These are phyloP conservation scores for Lithosia quadra DNA, from an alignment of 2,888 invertebrate genomes.

Conservation along the genomic window DNA sequence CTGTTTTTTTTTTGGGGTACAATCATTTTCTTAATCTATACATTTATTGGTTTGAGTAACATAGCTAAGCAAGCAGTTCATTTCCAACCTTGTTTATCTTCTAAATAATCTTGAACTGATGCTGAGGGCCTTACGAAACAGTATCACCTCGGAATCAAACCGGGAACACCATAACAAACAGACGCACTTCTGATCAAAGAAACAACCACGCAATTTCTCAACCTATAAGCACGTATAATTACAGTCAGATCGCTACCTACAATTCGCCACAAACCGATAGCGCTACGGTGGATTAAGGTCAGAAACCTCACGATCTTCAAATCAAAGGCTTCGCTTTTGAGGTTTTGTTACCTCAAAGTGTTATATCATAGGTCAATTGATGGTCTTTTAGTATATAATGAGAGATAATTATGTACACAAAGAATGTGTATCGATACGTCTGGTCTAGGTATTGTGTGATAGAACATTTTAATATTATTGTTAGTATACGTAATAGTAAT, in stretches of 20 bases:
- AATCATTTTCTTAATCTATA: no score
- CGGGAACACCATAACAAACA: neutral
- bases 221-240: neutral
- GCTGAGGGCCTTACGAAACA: no score
- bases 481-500: no score
- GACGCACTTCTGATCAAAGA: neutral
- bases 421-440: neutral
- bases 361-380: slow-evolving; percentile 13
- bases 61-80: no score
- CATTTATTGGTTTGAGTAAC: no score
- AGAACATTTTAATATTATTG: no score
- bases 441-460: neutral
- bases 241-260: neutral
- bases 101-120: no score
- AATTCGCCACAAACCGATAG: slow-evolving; percentile 3
- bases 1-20: no score
- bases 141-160: neutral
- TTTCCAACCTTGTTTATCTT: no score
- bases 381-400: neutral
- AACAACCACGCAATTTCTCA: neutral
- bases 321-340: neutral
- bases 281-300: slow-evolving; percentile 11
- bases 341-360: neutral
- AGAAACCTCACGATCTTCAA: slow-evolving; percentile 3
- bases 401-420: slow-evolving; percentile 2